phyloP scores from a whole-genome alignment of 2,888 invertebrate species.

The Sussaba pulchella region DNA sequence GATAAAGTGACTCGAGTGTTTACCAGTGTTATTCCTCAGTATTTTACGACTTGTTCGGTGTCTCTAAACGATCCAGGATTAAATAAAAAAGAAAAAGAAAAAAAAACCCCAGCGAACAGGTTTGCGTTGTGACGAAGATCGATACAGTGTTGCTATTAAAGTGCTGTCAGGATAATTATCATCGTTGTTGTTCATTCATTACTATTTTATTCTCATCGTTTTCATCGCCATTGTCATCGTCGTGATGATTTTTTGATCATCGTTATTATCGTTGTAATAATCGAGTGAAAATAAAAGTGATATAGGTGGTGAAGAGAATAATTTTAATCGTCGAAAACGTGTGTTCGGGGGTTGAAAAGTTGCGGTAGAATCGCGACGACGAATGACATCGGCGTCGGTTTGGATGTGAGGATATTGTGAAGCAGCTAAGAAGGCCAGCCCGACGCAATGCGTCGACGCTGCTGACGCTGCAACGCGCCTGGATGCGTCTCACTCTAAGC shows the following conservation, averaged over 20 bases:
- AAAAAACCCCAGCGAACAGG: constrained; percentile 14
- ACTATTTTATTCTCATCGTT: too few relatives aligned
- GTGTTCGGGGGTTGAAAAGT: constrained; percentile 41
- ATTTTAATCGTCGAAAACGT: neutral
- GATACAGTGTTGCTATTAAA: constrained; percentile 13
- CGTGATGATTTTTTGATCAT: too few relatives aligned
- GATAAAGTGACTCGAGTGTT: constrained; percentile 64
- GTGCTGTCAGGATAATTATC: constrained; percentile 27
- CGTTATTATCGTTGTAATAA: constrained; percentile 24
- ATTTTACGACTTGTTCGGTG: constrained; percentile 29
- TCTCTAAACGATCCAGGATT: constrained; percentile 39
- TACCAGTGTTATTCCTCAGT: constrained; percentile 34
- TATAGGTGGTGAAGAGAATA: constrained; percentile 19
- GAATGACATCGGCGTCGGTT: constrained; percentile 71
- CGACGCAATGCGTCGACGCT: constrained; percentile 85
- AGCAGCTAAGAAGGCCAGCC: constrained; percentile 84
- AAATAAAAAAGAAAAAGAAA: too few relatives aligned
- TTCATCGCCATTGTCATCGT: too few relatives aligned
- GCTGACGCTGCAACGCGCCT: constrained; percentile 85
- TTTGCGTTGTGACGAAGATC: constrained; percentile 7
- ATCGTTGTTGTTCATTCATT: too few relatives aligned
- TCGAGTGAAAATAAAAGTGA: constrained; percentile 16
- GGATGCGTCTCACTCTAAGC: constrained; percentile 90
- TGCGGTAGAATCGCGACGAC: constrained; percentile 64
- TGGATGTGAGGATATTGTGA: constrained; percentile 82